Base-by-base conservation (phyloP, 64 coral and sea anemone genomes). In the Montipora efflorescens region DNA sequence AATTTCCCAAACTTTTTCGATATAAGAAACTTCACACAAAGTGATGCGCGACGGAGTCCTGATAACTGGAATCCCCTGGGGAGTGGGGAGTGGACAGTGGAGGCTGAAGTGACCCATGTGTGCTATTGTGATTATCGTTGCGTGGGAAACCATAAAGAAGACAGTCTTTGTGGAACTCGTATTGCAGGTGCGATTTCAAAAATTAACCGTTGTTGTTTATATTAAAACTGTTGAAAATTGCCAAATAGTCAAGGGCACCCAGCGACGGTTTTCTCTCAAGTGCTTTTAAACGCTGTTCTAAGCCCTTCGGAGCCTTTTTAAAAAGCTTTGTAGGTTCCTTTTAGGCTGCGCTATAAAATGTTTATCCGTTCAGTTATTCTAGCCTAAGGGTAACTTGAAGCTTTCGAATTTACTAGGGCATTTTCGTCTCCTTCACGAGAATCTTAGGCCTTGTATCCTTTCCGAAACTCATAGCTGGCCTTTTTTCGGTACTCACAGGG, bases 101-200 rank as follows among this genome's bases (percentile, higher is more conserved):
- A 85, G 36, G 82, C 59, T 67, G 15, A 71, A 0, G 67, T 85
- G 28, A 85, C 59, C 46, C 82, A 85, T 47, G 59, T 85, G 58
- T 85, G 82, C 25, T 85, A 85, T 15, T 85, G 47, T 58, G 78
- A 80, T 49, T 57, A 57, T 58, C 78, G 78, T 52, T 80, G 78
- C n/a, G 78, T 57, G 19, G 78, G 78, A 55, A 80, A 80, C n/a
- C 50, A 8, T 11, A 7, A 22, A 23, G 50, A 57, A 7, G 78
- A 80, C 4, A 14, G 49, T 20, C 78, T 80, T 80, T 57, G 19
- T 57, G 78, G 49, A 15, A 8, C 78, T 58, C 47, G 49, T 55
- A 58, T 80, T 19, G 48, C 78, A 80, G 78, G 78, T 80, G 77
- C 36, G 19, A 13, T 16, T 4, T 67, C 4, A 67, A 19, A 13